A percentile compares a stretch with the other conserved stretches of the same genome.
Evolutionary conservation across 2,113 vertebrate genomes (phyloP).

Genomic region (Noctilio leporinus): DNA sequence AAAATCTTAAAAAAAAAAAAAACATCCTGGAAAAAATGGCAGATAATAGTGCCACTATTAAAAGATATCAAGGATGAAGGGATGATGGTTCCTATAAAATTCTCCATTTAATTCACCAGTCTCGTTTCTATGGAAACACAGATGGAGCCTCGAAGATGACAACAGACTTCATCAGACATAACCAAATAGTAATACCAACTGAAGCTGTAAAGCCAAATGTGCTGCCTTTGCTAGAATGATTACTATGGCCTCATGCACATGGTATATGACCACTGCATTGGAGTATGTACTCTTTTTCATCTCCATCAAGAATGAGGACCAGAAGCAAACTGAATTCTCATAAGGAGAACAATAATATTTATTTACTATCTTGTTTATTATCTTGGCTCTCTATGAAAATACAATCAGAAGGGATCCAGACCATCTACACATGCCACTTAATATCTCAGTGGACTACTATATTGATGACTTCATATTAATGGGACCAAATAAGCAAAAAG

Average conservation of each 20-base stretch:
- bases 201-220: neutral
- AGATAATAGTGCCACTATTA: neutral
- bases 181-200: neutral
- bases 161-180: neutral
- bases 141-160: constrained; percentile 5
- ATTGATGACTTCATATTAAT: neutral
- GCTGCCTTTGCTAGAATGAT: neutral
- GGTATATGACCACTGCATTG: neutral
- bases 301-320: neutral
- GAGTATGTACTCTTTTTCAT: neutral
- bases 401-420: neutral
- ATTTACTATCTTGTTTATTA: neutral
- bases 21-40: neutral
- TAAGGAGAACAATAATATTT: neutral
- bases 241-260: neutral
- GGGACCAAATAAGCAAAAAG: neutral
- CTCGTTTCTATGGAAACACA: constrained; percentile 46
- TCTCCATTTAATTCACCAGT: neutral
- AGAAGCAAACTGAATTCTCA: neutral
- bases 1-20: no score
- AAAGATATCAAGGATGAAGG: neutral
- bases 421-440: neutral
- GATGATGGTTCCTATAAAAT: neutral
- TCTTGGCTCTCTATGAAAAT: neutral
- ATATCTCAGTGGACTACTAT: neutral